These are phyloP conservation scores for Dicrurus megarhynchus DNA, from an alignment of 2,113 vertebrate species.

Conservation along the genomic window DNA sequence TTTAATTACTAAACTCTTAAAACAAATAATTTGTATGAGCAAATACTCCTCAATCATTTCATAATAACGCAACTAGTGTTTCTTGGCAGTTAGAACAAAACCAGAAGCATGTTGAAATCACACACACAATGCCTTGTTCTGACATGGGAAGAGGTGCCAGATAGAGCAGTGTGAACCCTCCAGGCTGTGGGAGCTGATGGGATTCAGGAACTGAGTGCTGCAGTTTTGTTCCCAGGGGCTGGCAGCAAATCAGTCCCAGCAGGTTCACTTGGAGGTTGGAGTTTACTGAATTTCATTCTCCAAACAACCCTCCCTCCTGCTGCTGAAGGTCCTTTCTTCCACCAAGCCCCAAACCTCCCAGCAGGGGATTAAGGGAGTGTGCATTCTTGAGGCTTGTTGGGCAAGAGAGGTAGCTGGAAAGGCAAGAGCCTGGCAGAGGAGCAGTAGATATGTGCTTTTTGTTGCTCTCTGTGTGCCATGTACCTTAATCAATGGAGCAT, in stretches of 20 bases:
- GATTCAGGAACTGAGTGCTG: constrained; percentile 29
- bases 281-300: constrained; percentile 45
- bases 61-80: constrained; percentile 70
- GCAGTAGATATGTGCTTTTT: background rate
- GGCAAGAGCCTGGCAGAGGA: background rate
- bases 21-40: constrained; percentile 71
- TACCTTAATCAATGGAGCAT: background rate
- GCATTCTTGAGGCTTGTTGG: constrained; percentile 19
- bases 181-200: constrained; percentile 35
- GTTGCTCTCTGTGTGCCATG: background rate
- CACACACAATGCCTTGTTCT: constrained; percentile 69
- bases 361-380: constrained; percentile 26
- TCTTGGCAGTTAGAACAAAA: constrained; percentile 70
- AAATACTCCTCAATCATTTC: constrained; percentile 72
- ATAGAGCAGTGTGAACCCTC: constrained; percentile 38
- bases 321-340: constrained; percentile 18
- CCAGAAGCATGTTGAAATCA: constrained; percentile 73
- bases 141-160: constrained; percentile 65
- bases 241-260: constrained; percentile 47
- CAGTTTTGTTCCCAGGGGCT: constrained; percentile 44
- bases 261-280: constrained; percentile 56
- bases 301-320: constrained; percentile 23
- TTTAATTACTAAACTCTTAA: constrained; percentile 63
- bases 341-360: background rate
- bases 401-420: background rate